Conservation (phyloP, 92 coral and sea anemone species). For the Epizoanthus scotinus region DNA sequence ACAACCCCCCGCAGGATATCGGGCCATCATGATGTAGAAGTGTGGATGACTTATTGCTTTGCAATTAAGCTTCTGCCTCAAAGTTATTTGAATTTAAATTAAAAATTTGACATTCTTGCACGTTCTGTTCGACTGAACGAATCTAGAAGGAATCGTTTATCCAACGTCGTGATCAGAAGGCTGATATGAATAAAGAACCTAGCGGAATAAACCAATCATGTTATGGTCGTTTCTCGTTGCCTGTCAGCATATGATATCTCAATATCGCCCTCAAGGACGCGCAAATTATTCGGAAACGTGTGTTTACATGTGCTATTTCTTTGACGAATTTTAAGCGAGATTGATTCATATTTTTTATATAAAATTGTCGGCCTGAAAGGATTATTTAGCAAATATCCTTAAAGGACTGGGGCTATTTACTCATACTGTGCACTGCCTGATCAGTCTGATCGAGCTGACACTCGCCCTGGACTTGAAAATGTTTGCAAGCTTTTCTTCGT, state of each 20-base stretch:
- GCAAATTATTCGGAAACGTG: slow-evolving; percentile 11
- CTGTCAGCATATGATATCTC: slow-evolving; percentile 38
- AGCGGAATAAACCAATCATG: slow-evolving; percentile 12
- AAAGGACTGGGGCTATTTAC: no score
- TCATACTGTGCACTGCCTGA: no score
- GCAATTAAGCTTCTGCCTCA: slow-evolving; percentile 25
- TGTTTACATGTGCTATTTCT: no score
- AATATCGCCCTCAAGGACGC: slow-evolving; percentile 37
- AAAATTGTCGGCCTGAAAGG: no score
- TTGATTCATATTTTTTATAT: no score
- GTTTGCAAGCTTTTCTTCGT: no score
- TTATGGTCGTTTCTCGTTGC: neutral
- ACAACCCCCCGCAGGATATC: slow-evolving; percentile 1
- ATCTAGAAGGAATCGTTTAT: slow-evolving; percentile 11
- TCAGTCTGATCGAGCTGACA: no score
- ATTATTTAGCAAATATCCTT: no score
- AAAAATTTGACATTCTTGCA: slow-evolving; percentile 34
- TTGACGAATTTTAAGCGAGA: no score
- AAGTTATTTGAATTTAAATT: slow-evolving; percentile 20
- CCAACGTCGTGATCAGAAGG: slow-evolving; percentile 23
- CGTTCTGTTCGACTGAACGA: slow-evolving; percentile 11
- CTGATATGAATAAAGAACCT: neutral
- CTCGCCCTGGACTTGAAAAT: no score
- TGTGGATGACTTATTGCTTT: slow-evolving; percentile 16
- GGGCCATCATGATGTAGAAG: neutral